These are phyloP conservation scores for Zaprionus ghesquierei DNA, from an alignment of 1,140 invertebrate genomes.

Conservation along the genomic window DNA sequence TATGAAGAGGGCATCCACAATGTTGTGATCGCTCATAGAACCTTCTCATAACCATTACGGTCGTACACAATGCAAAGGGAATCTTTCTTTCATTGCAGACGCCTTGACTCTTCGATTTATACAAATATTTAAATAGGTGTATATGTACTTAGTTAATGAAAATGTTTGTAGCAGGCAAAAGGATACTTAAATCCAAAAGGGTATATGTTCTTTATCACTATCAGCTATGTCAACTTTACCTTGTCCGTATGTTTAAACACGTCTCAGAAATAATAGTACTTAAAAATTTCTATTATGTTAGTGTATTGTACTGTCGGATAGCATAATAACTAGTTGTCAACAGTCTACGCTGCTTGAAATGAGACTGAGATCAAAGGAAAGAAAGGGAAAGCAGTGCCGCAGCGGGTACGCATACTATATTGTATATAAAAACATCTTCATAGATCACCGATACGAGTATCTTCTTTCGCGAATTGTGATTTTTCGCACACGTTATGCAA, in stretches of 20 bases:
- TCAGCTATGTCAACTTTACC: too few species aligned
- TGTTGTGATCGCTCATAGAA: constrained; percentile 96
- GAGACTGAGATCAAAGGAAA: not conserved
- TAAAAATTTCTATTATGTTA: too few species aligned
- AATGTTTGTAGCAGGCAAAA: too few species aligned
- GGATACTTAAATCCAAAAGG: too few species aligned
- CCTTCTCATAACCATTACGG: constrained; percentile 91
- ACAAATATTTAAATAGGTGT: too few species aligned
- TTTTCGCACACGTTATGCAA: constrained; percentile 24
- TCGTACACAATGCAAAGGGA: constrained; percentile 91
- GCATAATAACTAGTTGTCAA: constrained; percentile 9
- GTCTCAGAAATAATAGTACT: too few species aligned
- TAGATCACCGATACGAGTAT: constrained; percentile 13
- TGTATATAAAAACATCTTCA: constrained; percentile 9
- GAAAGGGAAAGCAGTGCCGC: not conserved
- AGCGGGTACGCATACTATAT: too few species aligned
- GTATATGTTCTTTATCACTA: too few species aligned
- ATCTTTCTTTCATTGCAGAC: constrained; percentile 16
- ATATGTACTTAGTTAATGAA: too few species aligned
- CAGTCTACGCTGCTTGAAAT: not conserved
- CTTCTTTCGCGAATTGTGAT: not conserved
- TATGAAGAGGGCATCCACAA: constrained; percentile 91
- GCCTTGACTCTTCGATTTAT: constrained; percentile 14
- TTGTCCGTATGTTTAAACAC: too few species aligned
- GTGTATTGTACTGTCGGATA: too few species aligned